phyloP scores from a whole-genome alignment of 37 sponge, comb jelly and placozoan species.

The Aphrocallistes beatrix region DNA sequence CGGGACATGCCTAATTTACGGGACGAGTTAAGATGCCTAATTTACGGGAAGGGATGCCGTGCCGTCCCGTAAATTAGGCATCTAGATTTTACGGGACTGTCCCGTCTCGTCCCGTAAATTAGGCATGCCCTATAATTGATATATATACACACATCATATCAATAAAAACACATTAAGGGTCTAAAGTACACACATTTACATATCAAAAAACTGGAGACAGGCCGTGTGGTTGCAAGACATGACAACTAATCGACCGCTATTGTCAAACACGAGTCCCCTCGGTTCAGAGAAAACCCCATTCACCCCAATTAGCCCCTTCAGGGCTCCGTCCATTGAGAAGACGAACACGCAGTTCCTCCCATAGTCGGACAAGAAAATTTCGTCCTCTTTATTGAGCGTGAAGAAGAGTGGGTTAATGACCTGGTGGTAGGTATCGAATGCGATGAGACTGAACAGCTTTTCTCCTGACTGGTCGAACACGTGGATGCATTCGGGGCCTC shows the following conservation, averaged over 20 bases:
- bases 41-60: no score
- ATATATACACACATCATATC: no score
- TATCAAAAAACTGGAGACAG: not conserved
- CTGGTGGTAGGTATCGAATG: not conserved
- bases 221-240: not conserved
- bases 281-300: not conserved
- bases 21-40: no score
- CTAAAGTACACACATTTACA: not conserved
- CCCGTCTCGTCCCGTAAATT: no score
- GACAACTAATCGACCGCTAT: not conserved
- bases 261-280: slow-evolving; percentile 14
- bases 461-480: not conserved
- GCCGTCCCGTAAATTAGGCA: no score
- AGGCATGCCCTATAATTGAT: no score
- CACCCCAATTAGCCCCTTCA: not conserved
- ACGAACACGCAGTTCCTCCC: not conserved
- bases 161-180: no score
- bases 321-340: not conserved
- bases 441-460: not conserved
- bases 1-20: no score
- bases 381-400: not conserved
- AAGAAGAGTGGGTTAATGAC: not conserved
- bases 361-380: not conserved
- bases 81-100: no score
- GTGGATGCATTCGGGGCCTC: not conserved